Evolutionary conservation across 2,113 vertebrate species (phyloP).

Genomic region (Larimichthys crocea): DNA sequence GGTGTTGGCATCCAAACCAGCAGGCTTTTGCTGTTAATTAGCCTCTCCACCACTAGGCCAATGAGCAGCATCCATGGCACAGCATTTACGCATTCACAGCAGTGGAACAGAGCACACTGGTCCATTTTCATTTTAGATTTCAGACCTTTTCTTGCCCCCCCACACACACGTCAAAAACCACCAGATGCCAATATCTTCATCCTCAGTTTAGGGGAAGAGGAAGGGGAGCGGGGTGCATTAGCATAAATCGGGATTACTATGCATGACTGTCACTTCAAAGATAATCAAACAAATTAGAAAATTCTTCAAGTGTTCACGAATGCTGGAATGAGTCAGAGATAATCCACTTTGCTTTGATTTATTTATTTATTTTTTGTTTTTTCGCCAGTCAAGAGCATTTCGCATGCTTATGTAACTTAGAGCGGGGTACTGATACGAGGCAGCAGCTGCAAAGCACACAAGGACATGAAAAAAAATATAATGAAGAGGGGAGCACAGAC

Average conservation of each 20-base stretch:
- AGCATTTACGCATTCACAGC: conserved; percentile 45
- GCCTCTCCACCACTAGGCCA: conserved; percentile 55
- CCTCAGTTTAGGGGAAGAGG: conserved; percentile 40
- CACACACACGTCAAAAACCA: conserved; percentile 39
- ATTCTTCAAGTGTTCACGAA: conserved; percentile 71
- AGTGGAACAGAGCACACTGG: conserved; percentile 53
- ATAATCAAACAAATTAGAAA: conserved; percentile 79
- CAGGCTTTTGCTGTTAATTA: conserved; percentile 66
- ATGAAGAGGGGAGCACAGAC: conserved; percentile 38
- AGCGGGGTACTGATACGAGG: conserved; percentile 8
- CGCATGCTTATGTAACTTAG: conserved; percentile 46
- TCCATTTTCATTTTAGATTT: conserved; percentile 56
- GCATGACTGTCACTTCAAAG: conserved; percentile 78
- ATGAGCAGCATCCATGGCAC: conserved; percentile 40
- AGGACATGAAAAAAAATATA: conserved; percentile 5
- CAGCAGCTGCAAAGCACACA: conserved; percentile 30
- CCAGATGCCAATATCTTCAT: conserved; percentile 61
- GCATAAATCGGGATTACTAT: conserved; percentile 77
- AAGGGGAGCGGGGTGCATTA: conserved; percentile 50
- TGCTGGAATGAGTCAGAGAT: conserved; percentile 71
- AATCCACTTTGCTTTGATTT: conserved; percentile 63
- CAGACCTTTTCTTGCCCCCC: conserved; percentile 21
- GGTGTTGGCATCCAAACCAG: conserved; percentile 53
- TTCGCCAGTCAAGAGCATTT: conserved; percentile 51
- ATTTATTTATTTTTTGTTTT: conserved; percentile 53